Percentiles rank a stretch among this genome's conserved stretches.
phyloP scores from a whole-genome alignment of 2,113 vertebrate genomes.

The Lamprologus lemairii region DNA sequence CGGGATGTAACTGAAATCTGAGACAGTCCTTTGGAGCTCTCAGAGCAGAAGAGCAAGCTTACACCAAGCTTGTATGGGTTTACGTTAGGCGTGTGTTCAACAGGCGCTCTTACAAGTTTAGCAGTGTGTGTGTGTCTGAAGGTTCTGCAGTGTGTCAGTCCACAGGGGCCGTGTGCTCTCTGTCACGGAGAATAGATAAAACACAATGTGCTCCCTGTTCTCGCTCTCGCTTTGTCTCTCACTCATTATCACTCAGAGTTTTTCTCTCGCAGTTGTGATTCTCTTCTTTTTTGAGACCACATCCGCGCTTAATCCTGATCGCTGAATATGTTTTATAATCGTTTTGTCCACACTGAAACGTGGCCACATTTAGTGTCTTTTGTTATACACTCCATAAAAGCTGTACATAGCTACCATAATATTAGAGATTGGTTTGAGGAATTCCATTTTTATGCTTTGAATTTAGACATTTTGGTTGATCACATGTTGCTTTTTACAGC shows the following conservation, averaged over 20 bases:
- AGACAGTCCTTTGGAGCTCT: background rate
- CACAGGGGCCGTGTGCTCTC: slow-evolving; percentile 12
- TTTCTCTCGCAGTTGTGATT: background rate
- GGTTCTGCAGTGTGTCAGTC: slow-evolving; percentile 44
- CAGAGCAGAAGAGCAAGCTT: background rate
- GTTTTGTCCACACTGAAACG: background rate
- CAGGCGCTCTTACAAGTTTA: background rate
- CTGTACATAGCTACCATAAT: background rate
- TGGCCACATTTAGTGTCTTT: background rate
- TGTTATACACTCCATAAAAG: background rate
- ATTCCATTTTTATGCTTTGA: background rate
- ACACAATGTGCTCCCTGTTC: slow-evolving; percentile 50
- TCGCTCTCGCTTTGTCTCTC: background rate
- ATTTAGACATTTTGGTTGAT: fast-evolving
- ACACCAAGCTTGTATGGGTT: background rate
- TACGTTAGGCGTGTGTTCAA: background rate
- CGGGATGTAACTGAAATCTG: background rate
- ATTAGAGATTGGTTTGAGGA: background rate
- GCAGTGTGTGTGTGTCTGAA: background rate
- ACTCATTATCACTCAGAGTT: background rate
- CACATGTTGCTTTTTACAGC: background rate
- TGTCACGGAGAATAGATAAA: slow-evolving; percentile 41
- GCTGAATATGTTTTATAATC: background rate
- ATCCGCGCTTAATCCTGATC: background rate
- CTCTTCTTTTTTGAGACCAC: background rate